Evolutionary conservation across 2,113 vertebrate genomes (phyloP).

Genomic region (Vanacampus margaritifer): DNA sequence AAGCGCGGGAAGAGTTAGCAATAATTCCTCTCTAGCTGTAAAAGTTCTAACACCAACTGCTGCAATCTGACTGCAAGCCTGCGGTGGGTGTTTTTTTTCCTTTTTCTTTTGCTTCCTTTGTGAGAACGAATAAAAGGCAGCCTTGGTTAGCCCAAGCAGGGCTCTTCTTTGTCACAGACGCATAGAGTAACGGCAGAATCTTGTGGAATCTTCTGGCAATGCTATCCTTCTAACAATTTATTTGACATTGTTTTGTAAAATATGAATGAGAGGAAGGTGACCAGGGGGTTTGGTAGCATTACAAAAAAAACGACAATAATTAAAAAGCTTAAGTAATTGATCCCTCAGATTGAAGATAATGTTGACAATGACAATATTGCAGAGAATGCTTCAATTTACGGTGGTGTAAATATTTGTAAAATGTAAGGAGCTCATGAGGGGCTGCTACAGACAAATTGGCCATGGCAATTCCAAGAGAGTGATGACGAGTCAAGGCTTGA

Average conservation of each 20-base stretch:
- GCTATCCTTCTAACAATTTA: constrained; percentile 43
- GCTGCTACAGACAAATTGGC: constrained; percentile 58
- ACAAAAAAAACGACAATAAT: constrained; percentile 12
- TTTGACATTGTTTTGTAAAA: constrained; percentile 28
- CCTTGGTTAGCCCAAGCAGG: constrained; percentile 26
- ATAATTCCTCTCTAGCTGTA: constrained; percentile 22
- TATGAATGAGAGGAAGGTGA: constrained; percentile 15
- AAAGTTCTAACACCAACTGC: constrained; percentile 13
- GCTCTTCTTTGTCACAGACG: not conserved
- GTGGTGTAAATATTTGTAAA: constrained; percentile 40
- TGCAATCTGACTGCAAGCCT: constrained; percentile 16
- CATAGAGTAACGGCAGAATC: constrained; percentile 29
- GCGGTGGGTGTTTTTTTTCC: constrained; percentile 8
- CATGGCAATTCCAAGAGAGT: constrained; percentile 20
- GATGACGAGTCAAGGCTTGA: constrained; percentile 24
- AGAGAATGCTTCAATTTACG: constrained; percentile 8
- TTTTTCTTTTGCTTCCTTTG: not conserved
- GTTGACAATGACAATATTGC: constrained; percentile 15
- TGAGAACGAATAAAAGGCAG: constrained; percentile 37
- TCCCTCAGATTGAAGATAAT: constrained; percentile 55
- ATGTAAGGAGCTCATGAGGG: constrained; percentile 61
- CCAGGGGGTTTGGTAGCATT: constrained; percentile 31
- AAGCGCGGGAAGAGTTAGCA: constrained; percentile 19
- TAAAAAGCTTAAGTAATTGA: constrained; percentile 51
- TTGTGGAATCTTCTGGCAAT: constrained; percentile 45